A percentile compares a stretch with the other conserved stretches of the same genome.
Evolutionary conservation across 2,888 invertebrate species (phyloP).

Genomic region (Tolmerus cingulatus): DNA sequence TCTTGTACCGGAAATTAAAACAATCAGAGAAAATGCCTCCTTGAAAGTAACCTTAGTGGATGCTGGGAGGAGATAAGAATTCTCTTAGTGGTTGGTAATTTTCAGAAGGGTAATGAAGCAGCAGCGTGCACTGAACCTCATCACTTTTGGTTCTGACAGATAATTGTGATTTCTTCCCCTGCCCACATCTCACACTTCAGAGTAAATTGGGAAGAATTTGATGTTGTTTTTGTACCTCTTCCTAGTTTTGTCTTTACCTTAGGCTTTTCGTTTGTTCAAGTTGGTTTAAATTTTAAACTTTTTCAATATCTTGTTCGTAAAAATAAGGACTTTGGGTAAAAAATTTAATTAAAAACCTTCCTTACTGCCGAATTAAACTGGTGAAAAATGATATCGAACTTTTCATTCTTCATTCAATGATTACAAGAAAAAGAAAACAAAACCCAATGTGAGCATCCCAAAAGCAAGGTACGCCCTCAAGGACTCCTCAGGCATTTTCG

Average conservation of each 20-base stretch:
- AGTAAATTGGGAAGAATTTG: not conserved
- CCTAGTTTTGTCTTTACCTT: not conserved
- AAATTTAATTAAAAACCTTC: not conserved
- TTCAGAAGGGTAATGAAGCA: constrained; percentile 11
- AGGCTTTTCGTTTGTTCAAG: no score
- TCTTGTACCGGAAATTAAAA: constrained; percentile 43
- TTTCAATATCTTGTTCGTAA: no score
- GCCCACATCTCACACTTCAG: not conserved
- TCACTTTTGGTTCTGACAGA: constrained; percentile 17
- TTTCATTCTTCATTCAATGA: not conserved
- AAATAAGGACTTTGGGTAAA: not conserved
- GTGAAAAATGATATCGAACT: not conserved
- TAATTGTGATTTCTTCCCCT: not conserved
- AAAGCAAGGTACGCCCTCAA: not conserved
- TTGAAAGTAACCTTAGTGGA: constrained; percentile 37
- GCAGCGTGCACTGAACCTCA: not conserved
- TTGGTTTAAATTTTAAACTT: no score
- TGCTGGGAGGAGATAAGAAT: not conserved
- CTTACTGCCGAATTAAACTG: not conserved
- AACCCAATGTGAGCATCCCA: not conserved
- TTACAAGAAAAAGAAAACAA: not conserved
- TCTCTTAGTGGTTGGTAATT: constrained; percentile 3
- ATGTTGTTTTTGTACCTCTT: not conserved
- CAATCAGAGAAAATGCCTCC: constrained; percentile 33
- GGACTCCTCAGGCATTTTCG: not conserved